Evolutionary conservation across 1,140 invertebrate species (phyloP).

Genomic region (Geopemphigus sp.): DNA sequence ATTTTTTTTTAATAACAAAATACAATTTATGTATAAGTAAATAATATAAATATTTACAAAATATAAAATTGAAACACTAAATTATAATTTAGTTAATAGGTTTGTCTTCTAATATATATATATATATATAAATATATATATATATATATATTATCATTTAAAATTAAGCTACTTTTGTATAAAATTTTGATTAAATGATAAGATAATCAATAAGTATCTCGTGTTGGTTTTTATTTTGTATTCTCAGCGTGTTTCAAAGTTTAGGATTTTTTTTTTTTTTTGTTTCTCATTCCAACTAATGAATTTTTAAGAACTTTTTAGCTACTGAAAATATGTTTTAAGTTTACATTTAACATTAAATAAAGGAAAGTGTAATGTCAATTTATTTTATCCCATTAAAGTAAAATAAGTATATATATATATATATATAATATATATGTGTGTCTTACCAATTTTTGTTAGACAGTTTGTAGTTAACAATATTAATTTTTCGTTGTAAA

Average conservation of each 20-base stretch:
- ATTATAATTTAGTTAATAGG: slow-evolving; percentile 47
- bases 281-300: slow-evolving; percentile 45
- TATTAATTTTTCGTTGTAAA: slow-evolving; percentile 39
- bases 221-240: slow-evolving; percentile 42
- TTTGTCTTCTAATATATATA: slow-evolving; percentile 47
- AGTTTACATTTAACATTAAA: slow-evolving; percentile 35
- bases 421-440: slow-evolving; percentile 6
- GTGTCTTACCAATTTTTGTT: slow-evolving; percentile 13
- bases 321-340: slow-evolving; percentile 48
- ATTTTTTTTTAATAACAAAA: slow-evolving; percentile 27
- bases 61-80: slow-evolving; percentile 37
- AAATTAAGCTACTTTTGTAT: slow-evolving; percentile 48
- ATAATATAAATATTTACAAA: slow-evolving; percentile 41
- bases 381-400: slow-evolving; percentile 29
- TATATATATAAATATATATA: slow-evolving; percentile 32
- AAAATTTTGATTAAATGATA: slow-evolving; percentile 50
- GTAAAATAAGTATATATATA: slow-evolving; percentile 23
- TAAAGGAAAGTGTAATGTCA: slow-evolving; percentile 26
- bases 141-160: slow-evolving; percentile 35
- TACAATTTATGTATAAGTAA: slow-evolving; percentile 39
- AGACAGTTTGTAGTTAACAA: slow-evolving; percentile 42
- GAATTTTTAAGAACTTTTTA: slow-evolving; percentile 23
- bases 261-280: slow-evolving; percentile 42
- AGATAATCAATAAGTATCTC: slow-evolving; percentile 39
- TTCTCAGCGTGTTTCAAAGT: slow-evolving; percentile 38